Conservation (phyloP, 2,888 invertebrate species). For the Oxystoma pomonae region DNA sequence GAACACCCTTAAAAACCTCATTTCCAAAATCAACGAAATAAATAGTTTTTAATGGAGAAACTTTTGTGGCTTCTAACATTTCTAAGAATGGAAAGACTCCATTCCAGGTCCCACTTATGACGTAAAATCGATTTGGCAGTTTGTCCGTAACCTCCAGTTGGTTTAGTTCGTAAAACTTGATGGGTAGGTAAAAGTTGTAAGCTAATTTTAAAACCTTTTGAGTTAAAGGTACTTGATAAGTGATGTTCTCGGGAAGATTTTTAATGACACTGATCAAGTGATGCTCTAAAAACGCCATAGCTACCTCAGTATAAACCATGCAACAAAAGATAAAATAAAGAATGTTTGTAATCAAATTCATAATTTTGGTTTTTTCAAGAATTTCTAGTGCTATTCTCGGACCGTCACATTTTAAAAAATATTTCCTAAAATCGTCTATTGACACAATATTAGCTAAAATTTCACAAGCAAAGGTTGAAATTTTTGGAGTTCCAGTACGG, state of each 20-base stretch:
- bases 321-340: conserved; percentile 34
- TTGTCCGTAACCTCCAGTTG: conserved; percentile 36
- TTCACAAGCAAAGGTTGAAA: conserved; percentile 28
- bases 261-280: conserved; percentile 28
- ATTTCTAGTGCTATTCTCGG: conserved; percentile 27
- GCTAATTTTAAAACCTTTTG: conserved; percentile 30
- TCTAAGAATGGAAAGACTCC: conserved; percentile 40
- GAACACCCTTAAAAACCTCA: conserved; percentile 17
- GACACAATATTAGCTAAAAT: conserved; percentile 28
- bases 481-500: neutral
- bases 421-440: conserved; percentile 24
- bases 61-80: conserved; percentile 32
- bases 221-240: conserved; percentile 29
- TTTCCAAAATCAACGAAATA: conserved; percentile 40
- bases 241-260: conserved; percentile 21
- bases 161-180: conserved; percentile 38
- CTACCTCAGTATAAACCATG: conserved; percentile 32
- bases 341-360: conserved; percentile 29
- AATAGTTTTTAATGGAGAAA: conserved; percentile 34
- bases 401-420: conserved; percentile 30
- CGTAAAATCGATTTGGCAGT: conserved; percentile 36
- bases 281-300: conserved; percentile 28
- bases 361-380: conserved; percentile 23
- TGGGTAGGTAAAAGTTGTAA: conserved; percentile 35
- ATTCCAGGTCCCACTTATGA: conserved; percentile 34